Percentiles rank a stretch among this genome's conserved stretches.
Conservation (phyloP, 2,797 vertebrate species). For the Stomatorhinus walkeri region DNA sequence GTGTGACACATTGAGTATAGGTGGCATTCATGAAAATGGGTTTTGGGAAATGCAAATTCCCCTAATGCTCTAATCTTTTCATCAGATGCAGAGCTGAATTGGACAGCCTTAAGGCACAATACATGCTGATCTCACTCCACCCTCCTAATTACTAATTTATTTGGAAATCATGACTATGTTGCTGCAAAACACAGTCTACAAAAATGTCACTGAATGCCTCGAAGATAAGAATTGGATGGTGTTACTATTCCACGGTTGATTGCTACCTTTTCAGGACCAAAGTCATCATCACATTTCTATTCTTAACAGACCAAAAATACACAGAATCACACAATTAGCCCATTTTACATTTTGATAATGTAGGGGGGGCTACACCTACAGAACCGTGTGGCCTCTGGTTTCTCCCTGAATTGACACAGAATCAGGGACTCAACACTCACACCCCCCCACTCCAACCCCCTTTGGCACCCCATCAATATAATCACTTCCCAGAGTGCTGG, state of each 20-base stretch:
- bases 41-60: constrained; percentile 1
- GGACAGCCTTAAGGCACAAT: constrained; percentile 2
- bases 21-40: constrained; percentile 1
- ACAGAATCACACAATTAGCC: no score
- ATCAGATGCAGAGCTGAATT: background rate
- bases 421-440: background rate
- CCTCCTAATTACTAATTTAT: constrained; percentile 5
- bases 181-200: constrained; percentile 6
- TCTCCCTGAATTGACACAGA: background rate
- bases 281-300: background rate
- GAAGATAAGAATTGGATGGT: background rate
- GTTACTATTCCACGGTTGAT: background rate
- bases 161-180: background rate
- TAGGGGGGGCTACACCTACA: background rate
- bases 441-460: background rate
- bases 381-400: background rate
- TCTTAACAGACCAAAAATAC: background rate
- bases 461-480: background rate
- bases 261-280: background rate
- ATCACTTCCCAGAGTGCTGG: background rate
- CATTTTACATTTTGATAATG: background rate
- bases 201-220: constrained; percentile 2
- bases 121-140: background rate
- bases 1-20: background rate
- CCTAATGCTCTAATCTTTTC: background rate